Evolutionary conservation across 2,113 vertebrate genomes (phyloP).

Genomic region (Oreochromis spilurus): DNA sequence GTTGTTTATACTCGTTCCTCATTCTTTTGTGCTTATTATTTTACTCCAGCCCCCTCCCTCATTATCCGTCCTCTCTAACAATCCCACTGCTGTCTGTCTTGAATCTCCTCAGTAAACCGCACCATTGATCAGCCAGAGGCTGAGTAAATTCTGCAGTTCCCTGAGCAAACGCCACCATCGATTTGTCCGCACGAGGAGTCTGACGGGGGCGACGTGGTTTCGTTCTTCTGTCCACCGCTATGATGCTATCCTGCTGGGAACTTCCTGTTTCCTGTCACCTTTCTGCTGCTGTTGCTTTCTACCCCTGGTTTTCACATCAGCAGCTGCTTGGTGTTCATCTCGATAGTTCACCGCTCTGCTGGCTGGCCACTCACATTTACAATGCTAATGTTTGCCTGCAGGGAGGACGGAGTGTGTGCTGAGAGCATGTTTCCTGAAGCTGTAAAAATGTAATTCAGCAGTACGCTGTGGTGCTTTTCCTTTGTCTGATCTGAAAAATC

Average conservation of each 20-base stretch:
- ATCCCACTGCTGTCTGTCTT: background rate
- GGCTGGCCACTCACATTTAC: conserved; percentile 13
- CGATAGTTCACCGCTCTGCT: background rate
- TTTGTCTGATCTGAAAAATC: background rate
- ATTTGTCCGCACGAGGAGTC: conserved; percentile 3
- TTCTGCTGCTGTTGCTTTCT: background rate
- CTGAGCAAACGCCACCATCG: conserved; percentile 31
- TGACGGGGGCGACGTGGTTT: background rate
- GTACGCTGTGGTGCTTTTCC: background rate
- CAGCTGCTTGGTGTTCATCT: background rate
- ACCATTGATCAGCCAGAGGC: conserved; percentile 7
- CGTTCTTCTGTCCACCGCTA: background rate
- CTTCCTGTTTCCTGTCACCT: background rate
- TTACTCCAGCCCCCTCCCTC: background rate
- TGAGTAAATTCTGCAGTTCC: conserved; percentile 21
- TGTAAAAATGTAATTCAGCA: background rate
- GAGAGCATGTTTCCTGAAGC: background rate
- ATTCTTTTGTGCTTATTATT: background rate
- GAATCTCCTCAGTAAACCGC: conserved; percentile 16
- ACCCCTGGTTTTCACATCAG: background rate
- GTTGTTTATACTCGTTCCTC: background rate
- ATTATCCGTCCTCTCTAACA: background rate
- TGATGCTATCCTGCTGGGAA: background rate
- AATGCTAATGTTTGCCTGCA: conserved; percentile 36
- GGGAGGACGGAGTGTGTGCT: background rate